phyloP scores from a whole-genome alignment of 1,140 invertebrate species.

The Eriocheir sinensis region DNA sequence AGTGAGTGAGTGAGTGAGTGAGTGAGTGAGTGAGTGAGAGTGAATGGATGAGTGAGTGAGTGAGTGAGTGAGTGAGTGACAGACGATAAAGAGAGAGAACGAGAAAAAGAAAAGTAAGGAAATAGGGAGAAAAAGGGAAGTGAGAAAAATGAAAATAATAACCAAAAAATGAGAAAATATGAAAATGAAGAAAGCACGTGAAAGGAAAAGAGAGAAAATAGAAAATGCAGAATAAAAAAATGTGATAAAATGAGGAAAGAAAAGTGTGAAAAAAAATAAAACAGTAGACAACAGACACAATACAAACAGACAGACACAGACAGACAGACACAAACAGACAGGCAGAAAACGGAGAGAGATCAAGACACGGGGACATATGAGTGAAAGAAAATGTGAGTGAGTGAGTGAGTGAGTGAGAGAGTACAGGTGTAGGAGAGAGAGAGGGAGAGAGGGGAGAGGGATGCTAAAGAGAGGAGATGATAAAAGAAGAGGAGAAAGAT shows the following conservation, averaged over 20 bases:
- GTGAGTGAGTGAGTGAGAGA: not conserved
- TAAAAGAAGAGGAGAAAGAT: too few relatives aligned
- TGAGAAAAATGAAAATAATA: not conserved
- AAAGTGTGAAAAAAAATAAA: not conserved
- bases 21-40: not conserved
- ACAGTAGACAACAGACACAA: not conserved
- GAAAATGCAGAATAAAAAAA: not conserved
- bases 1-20: not conserved
- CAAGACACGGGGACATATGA: not conserved
- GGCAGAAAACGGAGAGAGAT: not conserved
- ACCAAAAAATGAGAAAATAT: not conserved
- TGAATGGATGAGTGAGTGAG: not conserved
- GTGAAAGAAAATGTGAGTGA: not conserved
- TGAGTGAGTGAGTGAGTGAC: not conserved
- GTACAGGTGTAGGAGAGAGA: not conserved
- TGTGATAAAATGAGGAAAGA: not conserved
- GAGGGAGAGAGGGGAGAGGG: not conserved
- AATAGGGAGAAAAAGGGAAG: not conserved
- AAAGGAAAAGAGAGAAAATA: not conserved
- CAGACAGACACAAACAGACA: not conserved
- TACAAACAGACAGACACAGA: not conserved
- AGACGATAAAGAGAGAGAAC: not conserved
- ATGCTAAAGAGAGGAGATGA: not conserved
- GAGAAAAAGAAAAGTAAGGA: not conserved
- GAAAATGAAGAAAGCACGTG: not conserved